Evolutionary conservation across 1,140 invertebrate species (phyloP).

Genomic region (Hylaeus anthracinus): DNA sequence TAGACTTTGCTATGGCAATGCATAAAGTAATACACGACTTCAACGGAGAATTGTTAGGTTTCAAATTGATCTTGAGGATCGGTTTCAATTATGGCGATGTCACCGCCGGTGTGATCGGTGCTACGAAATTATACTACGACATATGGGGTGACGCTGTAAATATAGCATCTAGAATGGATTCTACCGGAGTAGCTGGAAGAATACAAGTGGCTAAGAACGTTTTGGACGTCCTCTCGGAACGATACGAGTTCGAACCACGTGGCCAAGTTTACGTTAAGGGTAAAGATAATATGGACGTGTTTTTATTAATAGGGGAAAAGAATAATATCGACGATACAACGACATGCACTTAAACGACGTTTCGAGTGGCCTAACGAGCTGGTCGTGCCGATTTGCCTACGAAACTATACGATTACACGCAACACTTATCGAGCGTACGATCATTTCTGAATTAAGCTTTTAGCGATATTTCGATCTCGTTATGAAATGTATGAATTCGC

Average conservation of each 20-base stretch:
- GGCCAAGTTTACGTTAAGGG: conserved; percentile 96
- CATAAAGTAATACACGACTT: conserved; percentile 93
- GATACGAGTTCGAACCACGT: conserved; percentile 90
- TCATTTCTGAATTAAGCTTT: conserved; percentile 20
- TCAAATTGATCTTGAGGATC: conserved; percentile 95
- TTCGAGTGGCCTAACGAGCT: conserved; percentile 16
- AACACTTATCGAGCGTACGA: conserved; percentile 43
- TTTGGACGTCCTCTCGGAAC: conserved; percentile 83
- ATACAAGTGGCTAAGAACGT: conserved; percentile 93
- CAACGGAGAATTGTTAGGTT: conserved; percentile 92
- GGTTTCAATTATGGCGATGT: conserved; percentile 93
- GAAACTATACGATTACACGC: conserved; percentile 19
- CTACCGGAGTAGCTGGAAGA: conserved; percentile 91
- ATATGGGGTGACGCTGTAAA: conserved; percentile 99
- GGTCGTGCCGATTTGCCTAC: not conserved
- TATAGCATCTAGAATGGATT: conserved; percentile 97
- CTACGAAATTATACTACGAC: conserved; percentile 97
- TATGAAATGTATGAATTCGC: conserved; percentile 31
- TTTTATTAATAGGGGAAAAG: conserved; percentile 85
- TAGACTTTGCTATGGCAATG: conserved; percentile 94
- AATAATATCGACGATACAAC: conserved; percentile 6
- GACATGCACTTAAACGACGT: conserved; percentile 24
- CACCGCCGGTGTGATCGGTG: conserved; percentile 97
- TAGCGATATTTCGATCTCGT: conserved; percentile 43
- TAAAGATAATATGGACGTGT: conserved; percentile 96